These are phyloP conservation scores for Aporophyla nigra DNA, from an alignment of 2,888 invertebrate genomes.

Conservation along the genomic window DNA sequence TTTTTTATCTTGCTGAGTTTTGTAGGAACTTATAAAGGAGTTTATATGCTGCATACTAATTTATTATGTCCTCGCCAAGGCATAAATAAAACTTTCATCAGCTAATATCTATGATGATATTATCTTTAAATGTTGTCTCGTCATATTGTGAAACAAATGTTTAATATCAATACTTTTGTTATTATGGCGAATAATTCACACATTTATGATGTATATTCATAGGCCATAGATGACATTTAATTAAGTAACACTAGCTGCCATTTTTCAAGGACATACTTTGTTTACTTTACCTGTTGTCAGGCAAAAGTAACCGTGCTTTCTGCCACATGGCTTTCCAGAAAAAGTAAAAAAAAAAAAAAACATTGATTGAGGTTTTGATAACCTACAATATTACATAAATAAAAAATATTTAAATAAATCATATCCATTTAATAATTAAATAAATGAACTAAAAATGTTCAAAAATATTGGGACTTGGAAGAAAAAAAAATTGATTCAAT, in stretches of 20 bases:
- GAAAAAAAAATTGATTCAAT: not conserved
- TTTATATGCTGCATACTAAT: not conserved
- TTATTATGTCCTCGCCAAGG: not conserved
- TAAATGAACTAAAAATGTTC: not conserved
- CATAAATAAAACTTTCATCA: slow-evolving; percentile 16
- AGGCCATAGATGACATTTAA: not conserved
- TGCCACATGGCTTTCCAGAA: not conserved
- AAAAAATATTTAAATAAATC: not conserved
- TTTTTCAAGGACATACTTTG: slow-evolving; percentile 11
- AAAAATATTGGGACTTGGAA: not conserved
- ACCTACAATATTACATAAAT: not conserved
- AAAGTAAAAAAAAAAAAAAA: not conserved
- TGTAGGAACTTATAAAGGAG: not conserved
- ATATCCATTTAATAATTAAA: too few relatives aligned
- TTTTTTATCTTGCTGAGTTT: not conserved
- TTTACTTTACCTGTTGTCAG: slow-evolving; percentile 3
- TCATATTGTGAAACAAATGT: not conserved
- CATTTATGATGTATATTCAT: not conserved
- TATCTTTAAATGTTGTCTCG: not conserved
- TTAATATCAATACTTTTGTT: not conserved
- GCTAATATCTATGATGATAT: not conserved
- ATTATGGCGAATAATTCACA: not conserved
- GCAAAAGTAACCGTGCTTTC: not conserved
- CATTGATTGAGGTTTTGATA: not conserved
- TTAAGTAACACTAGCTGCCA: not conserved